Evolutionary conservation across 2,113 vertebrate genomes (phyloP).

Genomic region (Pomatostomus ruficeps): DNA sequence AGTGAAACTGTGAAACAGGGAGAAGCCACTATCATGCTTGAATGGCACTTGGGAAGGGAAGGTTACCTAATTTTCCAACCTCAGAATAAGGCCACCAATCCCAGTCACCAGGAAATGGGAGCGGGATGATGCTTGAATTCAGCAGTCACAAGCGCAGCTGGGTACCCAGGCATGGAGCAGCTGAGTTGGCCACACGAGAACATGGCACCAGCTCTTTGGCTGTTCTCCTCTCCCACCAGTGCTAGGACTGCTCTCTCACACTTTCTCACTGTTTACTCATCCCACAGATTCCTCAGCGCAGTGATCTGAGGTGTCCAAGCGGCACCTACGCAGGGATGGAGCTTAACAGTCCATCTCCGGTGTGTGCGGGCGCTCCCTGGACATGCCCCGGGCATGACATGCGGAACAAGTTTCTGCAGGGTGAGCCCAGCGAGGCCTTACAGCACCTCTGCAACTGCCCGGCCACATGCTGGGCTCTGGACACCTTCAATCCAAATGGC

Average conservation of each 20-base stretch:
- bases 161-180: fast-evolving
- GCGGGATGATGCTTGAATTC: not conserved
- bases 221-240: not conserved
- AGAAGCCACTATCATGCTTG: not conserved
- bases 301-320: not conserved
- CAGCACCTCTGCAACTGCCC: not conserved
- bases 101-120: fast-evolving
- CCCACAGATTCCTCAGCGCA: not conserved
- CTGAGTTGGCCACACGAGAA: not conserved
- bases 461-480: not conserved
- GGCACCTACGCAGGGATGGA: not conserved
- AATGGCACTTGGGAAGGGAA: not conserved
- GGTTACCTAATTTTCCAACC: not conserved
- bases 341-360: not conserved
- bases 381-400: not conserved
- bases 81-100: not conserved
- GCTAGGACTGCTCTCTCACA: not conserved
- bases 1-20: not conserved
- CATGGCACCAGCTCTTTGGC: not conserved
- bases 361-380: not conserved
- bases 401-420: slow-evolving; percentile 43
- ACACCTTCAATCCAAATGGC: not conserved
- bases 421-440: not conserved
- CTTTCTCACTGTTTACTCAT: not conserved
- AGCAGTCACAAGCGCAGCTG: not conserved